Conservation (phyloP, 2,113 vertebrate species). For the Ptilonorhynchus violaceus region DNA sequence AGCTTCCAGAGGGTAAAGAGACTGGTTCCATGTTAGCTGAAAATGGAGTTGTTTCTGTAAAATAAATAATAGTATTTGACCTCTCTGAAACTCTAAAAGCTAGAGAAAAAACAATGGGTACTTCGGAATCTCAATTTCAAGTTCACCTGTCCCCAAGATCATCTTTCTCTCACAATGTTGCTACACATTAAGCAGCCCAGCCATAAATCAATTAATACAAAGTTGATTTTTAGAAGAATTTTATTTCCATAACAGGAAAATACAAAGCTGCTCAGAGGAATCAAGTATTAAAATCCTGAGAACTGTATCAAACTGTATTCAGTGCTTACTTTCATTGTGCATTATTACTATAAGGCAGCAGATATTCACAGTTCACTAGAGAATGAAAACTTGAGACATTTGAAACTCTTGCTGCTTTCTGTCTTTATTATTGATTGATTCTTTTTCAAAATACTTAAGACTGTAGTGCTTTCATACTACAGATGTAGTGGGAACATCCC, state of each 20-base stretch:
- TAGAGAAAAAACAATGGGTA: background rate
- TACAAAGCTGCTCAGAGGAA: conserved; percentile 28
- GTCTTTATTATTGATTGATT: background rate
- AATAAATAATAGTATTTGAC: background rate
- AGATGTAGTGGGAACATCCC: background rate
- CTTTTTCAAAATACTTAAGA: background rate
- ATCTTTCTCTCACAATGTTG: background rate
- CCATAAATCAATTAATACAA: background rate
- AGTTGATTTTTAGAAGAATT: background rate
- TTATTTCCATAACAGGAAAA: conserved; percentile 65
- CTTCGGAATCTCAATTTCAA: background rate
- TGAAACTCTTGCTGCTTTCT: background rate
- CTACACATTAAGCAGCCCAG: background rate
- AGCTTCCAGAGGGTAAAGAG: background rate
- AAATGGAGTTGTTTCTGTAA: background rate
- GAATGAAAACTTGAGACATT: background rate
- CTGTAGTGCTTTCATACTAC: background rate
- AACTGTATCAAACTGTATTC: background rate
- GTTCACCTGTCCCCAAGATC: background rate
- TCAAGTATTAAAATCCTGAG: conserved; percentile 55
- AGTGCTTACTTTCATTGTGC: conserved; percentile 1
- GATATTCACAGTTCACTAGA: background rate
- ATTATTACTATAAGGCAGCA: background rate
- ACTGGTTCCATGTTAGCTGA: background rate
- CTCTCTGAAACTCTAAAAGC: background rate